A percentile compares a stretch with the other conserved stretches of the same genome.
These are phyloP conservation scores for Cydia amplana DNA, from an alignment of 1,140 invertebrate species.

Conservation along the genomic window DNA sequence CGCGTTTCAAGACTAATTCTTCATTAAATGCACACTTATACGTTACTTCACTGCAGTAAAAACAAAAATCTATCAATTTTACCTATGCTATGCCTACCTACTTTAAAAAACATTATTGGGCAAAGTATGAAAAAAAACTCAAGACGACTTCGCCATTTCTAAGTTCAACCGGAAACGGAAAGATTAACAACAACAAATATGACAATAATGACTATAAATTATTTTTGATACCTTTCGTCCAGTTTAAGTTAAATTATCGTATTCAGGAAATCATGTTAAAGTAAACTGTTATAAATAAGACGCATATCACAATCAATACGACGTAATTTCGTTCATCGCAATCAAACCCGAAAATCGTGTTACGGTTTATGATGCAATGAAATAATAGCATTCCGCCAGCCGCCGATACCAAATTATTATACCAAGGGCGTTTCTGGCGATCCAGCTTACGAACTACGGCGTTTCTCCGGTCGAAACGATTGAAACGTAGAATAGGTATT, in stretches of 20 bases:
- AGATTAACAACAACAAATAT: not conserved
- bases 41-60: no score
- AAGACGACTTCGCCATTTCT: no score
- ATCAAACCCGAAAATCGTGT: conserved; percentile 42
- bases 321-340: conserved; percentile 35
- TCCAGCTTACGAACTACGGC: not conserved
- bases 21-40: no score
- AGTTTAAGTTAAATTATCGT: not conserved
- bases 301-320: conserved; percentile 39
- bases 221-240: not conserved
- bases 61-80: no score
- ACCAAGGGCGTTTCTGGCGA: not conserved
- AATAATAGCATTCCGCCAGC: conserved; percentile 40
- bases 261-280: not conserved
- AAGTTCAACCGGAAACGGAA: no score
- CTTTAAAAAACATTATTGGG: no score
- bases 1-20: no score
- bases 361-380: conserved; percentile 39
- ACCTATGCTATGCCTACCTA: no score
- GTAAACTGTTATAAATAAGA: no score
- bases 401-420: not conserved
- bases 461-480: not conserved
- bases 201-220: not conserved
- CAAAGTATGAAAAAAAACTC: no score
- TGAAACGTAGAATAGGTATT: not conserved